These are phyloP conservation scores for Pygoscelis antarcticus DNA, from an alignment of 2,113 vertebrate species.

Conservation along the genomic window DNA sequence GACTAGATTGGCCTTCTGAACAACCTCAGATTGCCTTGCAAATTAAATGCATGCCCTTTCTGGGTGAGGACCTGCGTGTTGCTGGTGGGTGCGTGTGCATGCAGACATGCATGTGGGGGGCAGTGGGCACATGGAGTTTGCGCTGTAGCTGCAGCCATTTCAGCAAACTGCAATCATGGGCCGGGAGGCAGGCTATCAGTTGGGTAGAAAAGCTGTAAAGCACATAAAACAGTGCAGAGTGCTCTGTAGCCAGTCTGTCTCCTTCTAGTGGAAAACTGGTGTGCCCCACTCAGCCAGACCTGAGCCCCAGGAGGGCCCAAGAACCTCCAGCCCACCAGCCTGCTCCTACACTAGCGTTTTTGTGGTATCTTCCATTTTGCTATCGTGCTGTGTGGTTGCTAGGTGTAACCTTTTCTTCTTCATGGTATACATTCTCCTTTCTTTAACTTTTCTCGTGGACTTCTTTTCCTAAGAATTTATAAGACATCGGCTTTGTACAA, in stretches of 20 bases:
- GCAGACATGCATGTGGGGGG: fast-evolving
- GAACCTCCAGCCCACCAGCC: neutral
- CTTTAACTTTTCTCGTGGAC: neutral
- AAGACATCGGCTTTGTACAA: neutral
- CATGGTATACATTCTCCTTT: neutral
- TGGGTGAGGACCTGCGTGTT: fast-evolving
- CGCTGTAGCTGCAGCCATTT: fast-evolving
- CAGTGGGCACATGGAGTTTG: fast-evolving
- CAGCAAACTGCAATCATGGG: fast-evolving
- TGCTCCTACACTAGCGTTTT: neutral
- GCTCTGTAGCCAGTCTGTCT: neutral
- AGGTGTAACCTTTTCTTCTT: neutral
- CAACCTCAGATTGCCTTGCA: neutral
- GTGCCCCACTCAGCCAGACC: neutral
- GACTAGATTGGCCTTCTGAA: neutral
- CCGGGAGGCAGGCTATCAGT: neutral
- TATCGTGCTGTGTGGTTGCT: fast-evolving
- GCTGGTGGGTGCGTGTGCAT: neutral
- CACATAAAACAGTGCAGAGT: neutral
- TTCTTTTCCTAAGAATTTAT: neutral
- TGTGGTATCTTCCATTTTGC: neutral
- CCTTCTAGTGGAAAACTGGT: neutral
- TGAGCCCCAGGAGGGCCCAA: fast-evolving
- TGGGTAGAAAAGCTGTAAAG: neutral
- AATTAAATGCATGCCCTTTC: neutral